Evolutionary conservation across 2,888 invertebrate species (phyloP), one percentile per base, ranked within the genome.

Genomic region (Caenorhabditis sp.): DNA sequence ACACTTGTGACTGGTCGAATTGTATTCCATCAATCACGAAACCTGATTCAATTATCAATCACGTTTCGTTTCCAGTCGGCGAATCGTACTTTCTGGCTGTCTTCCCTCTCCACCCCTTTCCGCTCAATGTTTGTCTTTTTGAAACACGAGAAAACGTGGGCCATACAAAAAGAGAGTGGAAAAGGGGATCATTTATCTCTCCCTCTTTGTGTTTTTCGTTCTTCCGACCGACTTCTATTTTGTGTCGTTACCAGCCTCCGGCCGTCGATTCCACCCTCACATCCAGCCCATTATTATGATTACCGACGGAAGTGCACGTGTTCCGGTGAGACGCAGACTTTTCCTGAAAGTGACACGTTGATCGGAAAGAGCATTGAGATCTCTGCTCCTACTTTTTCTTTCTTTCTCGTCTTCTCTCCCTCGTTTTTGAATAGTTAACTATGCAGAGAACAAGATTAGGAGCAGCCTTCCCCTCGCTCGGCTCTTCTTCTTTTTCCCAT

Each of bases 251-350:
- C 39, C 48, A 17, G 9, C 35, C 30, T 62, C 20, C 50, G 8
- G 17, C 45, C 35, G 17, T 63, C 53, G n/a, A 37, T 32, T 45
- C 46, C 65, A 65, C 65, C 55, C 46, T 55, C 65, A 56, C 56
- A 62, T 62, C 46, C 61, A 55, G 53, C 27, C 30, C 66, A 58
- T 66, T 66, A 66, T 66, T 37, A 56, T 66, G 66, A 66, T 66
- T 66, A 58, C 35, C 48, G 58, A 15, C 41, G 58, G 66, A 66
- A 66, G 50, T 58, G 56, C 66, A 66, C 30, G 13, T 55, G 37
- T 13, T 39, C 8, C n/a, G 37, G 11, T 27, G 66, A 68, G n/a
- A 68, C 66, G 46, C 56, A 50, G 66, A 56, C 32, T 41, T 32
- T n/a, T 0, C 39, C 24, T 43, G 59, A 48, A 58, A 58, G 35